Percentiles rank a stretch among this genome's conserved stretches.
phyloP scores from a whole-genome alignment of 1,140 invertebrate genomes.

The Drosophila orena region DNA sequence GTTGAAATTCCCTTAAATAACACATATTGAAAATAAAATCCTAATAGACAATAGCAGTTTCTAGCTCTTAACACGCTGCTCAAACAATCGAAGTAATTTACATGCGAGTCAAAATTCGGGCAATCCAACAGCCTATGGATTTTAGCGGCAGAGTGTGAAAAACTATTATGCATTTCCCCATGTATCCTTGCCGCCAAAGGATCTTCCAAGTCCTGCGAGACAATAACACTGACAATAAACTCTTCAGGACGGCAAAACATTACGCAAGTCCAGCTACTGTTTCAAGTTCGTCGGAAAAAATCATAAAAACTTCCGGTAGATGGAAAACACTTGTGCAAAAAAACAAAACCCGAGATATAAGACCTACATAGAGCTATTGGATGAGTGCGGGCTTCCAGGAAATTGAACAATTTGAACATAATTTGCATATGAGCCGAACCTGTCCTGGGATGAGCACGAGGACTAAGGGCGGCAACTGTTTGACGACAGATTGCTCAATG shows the following conservation, averaged over 20 bases:
- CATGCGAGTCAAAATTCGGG: slow-evolving; percentile 49
- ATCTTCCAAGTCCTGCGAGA: slow-evolving; percentile 15
- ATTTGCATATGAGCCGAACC: slow-evolving; percentile 68
- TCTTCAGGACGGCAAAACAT: slow-evolving; percentile 50
- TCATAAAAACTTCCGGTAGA: slow-evolving; percentile 71
- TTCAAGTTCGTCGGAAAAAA: slow-evolving; percentile 54
- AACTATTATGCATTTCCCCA: slow-evolving; percentile 58
- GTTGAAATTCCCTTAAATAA: slow-evolving; percentile 49
- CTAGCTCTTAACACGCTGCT: slow-evolving; percentile 26
- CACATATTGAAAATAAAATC: slow-evolving; percentile 36
- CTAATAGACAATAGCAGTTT: slow-evolving; percentile 36
- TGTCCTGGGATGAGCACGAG: slow-evolving; percentile 32
- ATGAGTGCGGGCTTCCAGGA: slow-evolving; percentile 62
- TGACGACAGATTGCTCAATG: slow-evolving; percentile 82
- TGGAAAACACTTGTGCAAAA: slow-evolving; percentile 61
- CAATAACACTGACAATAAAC: slow-evolving; percentile 70
- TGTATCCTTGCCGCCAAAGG: slow-evolving; percentile 22
- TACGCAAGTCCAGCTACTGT: slow-evolving; percentile 74
- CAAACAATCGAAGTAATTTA: slow-evolving; percentile 62
- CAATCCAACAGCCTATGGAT: slow-evolving; percentile 39
- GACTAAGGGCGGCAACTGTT: slow-evolving; percentile 77
- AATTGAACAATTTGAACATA: slow-evolving; percentile 77
- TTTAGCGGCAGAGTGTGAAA: slow-evolving; percentile 80
- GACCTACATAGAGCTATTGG: slow-evolving; percentile 15
- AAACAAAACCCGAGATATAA: slow-evolving; percentile 23